These are phyloP conservation scores for Pollenia angustigena DNA, from an alignment of 2,888 invertebrate species.

Conservation along the genomic window DNA sequence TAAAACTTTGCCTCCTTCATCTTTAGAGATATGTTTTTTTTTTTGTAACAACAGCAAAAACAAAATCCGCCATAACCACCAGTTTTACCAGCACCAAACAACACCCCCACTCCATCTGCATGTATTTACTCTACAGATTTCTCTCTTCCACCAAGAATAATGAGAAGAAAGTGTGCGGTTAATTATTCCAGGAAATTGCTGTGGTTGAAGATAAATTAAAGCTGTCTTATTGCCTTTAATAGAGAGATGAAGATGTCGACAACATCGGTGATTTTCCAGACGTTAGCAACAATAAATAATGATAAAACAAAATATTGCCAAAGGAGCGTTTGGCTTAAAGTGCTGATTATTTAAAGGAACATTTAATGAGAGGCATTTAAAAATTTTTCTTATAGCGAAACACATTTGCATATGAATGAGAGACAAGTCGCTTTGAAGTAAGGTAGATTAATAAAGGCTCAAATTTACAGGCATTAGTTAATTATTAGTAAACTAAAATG, in stretches of 20 bases:
- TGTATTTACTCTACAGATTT: not conserved
- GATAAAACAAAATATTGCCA: not conserved
- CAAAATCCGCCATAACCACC: slow-evolving; percentile 22
- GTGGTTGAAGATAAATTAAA: slow-evolving; percentile 62
- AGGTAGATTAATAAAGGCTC: too few species aligned
- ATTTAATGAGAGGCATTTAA: slow-evolving; percentile 2
- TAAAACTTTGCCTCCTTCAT: not conserved
- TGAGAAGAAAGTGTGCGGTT: slow-evolving; percentile 51
- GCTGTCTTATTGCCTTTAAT: slow-evolving; percentile 34
- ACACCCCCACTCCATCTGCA: not conserved
- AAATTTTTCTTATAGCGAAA: not conserved
- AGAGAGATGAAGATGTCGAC: slow-evolving; percentile 18
- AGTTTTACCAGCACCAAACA: not conserved
- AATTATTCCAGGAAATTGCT: slow-evolving; percentile 65
- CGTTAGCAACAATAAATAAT: slow-evolving; percentile 16
- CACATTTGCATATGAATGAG: too few species aligned
- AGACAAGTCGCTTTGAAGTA: too few species aligned
- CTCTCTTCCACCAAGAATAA: slow-evolving; percentile 3
- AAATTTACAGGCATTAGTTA: too few species aligned
- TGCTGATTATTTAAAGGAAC: not conserved
- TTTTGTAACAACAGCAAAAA: not conserved
- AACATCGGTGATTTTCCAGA: slow-evolving; percentile 8
- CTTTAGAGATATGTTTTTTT: not conserved
- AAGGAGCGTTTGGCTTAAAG: not conserved
- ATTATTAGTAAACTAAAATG: too few species aligned